phyloP scores from a whole-genome alignment of 2,797 vertebrate genomes.

The Aythya fuligula region DNA sequence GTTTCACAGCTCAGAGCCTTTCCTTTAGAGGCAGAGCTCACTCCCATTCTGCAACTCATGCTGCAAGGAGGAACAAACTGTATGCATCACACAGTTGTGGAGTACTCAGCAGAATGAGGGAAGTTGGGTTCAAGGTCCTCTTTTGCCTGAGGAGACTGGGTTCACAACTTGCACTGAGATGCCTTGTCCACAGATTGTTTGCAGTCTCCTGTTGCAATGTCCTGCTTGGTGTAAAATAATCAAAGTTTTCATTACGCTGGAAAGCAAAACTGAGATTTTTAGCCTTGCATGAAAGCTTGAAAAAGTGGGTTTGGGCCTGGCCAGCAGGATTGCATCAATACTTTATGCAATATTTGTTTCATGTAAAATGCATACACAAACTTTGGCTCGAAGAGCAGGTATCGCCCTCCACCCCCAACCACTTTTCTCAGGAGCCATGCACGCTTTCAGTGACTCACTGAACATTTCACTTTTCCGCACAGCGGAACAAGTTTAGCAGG shows the following conservation, averaged over 20 bases:
- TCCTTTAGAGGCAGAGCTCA: neutral
- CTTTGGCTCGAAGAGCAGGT: neutral
- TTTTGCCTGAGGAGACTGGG: neutral
- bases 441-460: slow-evolving; percentile 27
- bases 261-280: slow-evolving; percentile 1
- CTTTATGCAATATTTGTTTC: slow-evolving; percentile 50
- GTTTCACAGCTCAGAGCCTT: neutral
- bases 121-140: neutral
- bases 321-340: slow-evolving; percentile 18
- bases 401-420: neutral
- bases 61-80: neutral
- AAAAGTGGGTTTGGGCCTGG: neutral
- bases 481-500: slow-evolving; percentile 45
- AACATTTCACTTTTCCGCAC: neutral
- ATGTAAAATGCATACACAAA: neutral
- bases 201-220: neutral
- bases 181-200: neutral
- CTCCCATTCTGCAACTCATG: neutral
- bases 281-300: neutral
- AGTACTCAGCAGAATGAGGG: neutral
- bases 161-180: neutral
- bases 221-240: neutral
- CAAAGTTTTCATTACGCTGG: neutral
- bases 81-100: neutral
- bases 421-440: neutral